Evolutionary conservation across 2,113 vertebrate genomes (phyloP), one percentile per base, ranked within the genome.

Genomic region (Saguinus midas): DNA sequence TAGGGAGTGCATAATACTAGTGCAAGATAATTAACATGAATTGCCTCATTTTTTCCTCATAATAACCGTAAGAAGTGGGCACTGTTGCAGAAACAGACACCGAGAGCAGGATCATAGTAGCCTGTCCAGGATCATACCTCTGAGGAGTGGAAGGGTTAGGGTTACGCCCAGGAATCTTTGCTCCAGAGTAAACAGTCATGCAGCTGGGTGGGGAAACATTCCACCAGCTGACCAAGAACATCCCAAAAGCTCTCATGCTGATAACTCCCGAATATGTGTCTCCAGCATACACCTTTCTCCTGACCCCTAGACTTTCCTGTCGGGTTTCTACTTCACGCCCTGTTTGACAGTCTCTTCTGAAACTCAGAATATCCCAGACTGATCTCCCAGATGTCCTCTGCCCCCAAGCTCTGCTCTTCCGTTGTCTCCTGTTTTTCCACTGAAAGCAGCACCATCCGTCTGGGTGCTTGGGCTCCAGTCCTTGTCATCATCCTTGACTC

Each of bases 321-420:
- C 4, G 17, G 73, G 25, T 18, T 48, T 16, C 29, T 3, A 0
- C 73, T 45, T 3, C 2, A 27, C 35, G 23, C 1, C 45, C 50
- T 75, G 14, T 32, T 37, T 57, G 29, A 58, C 0, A 20, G 37
- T 45, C 35, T 45, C 1, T 85, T 73, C 61, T 91, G 66, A 64
- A 68, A 83, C 37, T 57, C 25, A 45, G 11, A 9, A 32, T 48
- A 27, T 27, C 70, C 13, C 25, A 79, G 32, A 37, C 64, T 50
- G 27, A 75, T 43, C 52, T 85, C 23, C 9, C 9, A 43, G 14
- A 32, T 45, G 10, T 96, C 37, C 73, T 85, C 37, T 55, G 43
- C 29, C 21, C 23, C 8, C 21, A 17, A 57, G 52, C 10, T 64
- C 48, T 87, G 50, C 37, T 37, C 48, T 81, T 45, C 14, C 43